Conservation (phyloP, 2,888 invertebrate genomes). For the Troides helena region DNA sequence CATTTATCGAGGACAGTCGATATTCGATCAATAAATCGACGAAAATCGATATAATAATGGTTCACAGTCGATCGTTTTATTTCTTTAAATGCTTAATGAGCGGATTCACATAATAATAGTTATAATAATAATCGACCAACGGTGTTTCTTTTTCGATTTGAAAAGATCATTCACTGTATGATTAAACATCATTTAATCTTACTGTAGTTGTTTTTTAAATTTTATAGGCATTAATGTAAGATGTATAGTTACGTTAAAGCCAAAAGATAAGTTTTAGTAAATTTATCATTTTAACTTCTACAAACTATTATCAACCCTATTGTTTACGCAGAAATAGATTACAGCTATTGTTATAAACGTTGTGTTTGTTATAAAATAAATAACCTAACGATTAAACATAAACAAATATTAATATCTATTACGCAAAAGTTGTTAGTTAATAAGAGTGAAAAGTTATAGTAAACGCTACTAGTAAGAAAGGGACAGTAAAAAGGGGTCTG, state of each 20-base stretch:
- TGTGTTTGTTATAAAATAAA: neutral
- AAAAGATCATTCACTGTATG: slow-evolving; percentile 37
- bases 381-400: neutral
- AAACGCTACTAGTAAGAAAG: slow-evolving; percentile 47
- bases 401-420: neutral
- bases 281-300: too few relatives aligned
- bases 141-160: slow-evolving; percentile 50
- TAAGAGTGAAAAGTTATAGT: slow-evolving; percentile 42
- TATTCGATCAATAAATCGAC: slow-evolving; percentile 80
- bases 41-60: slow-evolving; percentile 76
- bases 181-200: slow-evolving; percentile 6
- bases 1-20: slow-evolving; percentile 79
- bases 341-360: neutral
- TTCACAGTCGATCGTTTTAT: slow-evolving; percentile 73
- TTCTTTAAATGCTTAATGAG: slow-evolving; percentile 79
- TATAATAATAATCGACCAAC: slow-evolving; percentile 70
- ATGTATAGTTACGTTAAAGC: too few relatives aligned
- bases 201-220: neutral
- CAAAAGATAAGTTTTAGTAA: too few relatives aligned
- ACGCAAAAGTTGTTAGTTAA: neutral
- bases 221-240: neutral
- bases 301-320: too few relatives aligned
- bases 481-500: slow-evolving; percentile 55
- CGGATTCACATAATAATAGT: slow-evolving; percentile 76
- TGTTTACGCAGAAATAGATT: too few relatives aligned